Conservation (phyloP, 2,888 invertebrate genomes). For the Syritta pipiens region DNA sequence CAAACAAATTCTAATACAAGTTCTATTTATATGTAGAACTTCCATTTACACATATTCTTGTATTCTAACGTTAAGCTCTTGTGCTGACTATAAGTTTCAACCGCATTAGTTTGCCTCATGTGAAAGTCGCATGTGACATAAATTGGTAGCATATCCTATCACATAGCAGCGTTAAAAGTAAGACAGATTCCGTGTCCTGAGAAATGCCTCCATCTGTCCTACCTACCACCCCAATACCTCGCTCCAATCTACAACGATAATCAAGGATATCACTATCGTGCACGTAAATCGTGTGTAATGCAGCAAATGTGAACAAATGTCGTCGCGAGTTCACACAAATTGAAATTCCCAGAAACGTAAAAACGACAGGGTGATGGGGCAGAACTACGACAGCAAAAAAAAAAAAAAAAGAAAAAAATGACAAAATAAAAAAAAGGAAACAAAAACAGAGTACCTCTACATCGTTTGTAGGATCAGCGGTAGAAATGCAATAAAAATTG, state of each 20-base stretch:
- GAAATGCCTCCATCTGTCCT: slow-evolving; percentile 48
- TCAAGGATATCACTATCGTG: slow-evolving; percentile 67
- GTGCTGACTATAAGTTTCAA: slow-evolving; percentile 18
- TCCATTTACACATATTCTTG: neutral
- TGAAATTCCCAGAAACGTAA: slow-evolving; percentile 61
- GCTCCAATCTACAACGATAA: slow-evolving; percentile 35
- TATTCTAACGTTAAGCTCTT: slow-evolving; percentile 11
- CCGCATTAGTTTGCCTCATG: slow-evolving; percentile 46
- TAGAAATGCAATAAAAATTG: slow-evolving; percentile 65
- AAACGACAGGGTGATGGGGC: slow-evolving; percentile 32
- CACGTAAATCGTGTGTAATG: slow-evolving; percentile 68
- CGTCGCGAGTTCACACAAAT: slow-evolving; percentile 68
- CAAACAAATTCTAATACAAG: slow-evolving; percentile 27
- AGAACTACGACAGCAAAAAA: slow-evolving; percentile 1
- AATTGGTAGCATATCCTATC: slow-evolving; percentile 28
- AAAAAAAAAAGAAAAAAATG: slow-evolving; percentile 7
- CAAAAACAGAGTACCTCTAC: slow-evolving; percentile 39
- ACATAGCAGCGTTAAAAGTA: slow-evolving; percentile 20
- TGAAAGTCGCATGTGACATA: slow-evolving; percentile 58
- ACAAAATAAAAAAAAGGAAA: neutral
- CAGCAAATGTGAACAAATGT: slow-evolving; percentile 69
- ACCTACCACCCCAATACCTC: slow-evolving; percentile 12
- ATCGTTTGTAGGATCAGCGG: slow-evolving; percentile 61
- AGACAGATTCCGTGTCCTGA: slow-evolving; percentile 39
- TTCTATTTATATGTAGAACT: neutral